Evolutionary conservation across 2,113 vertebrate species (phyloP).

Genomic region (Glareola pratincola): DNA sequence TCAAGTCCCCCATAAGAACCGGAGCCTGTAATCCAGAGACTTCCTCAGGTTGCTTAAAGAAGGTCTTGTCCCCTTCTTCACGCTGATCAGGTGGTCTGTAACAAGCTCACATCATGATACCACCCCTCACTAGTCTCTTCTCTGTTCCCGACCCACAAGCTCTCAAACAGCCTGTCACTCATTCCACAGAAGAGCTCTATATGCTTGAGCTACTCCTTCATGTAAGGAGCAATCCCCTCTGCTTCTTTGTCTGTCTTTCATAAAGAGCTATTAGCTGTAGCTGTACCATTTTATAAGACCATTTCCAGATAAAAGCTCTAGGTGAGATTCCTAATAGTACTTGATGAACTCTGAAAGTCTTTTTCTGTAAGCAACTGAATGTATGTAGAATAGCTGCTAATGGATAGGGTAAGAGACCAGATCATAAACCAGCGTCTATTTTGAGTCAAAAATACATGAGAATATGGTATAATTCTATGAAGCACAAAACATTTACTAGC

Average conservation of each 20-base stretch:
- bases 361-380: not conserved
- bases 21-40: not conserved
- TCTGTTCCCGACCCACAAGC: not conserved
- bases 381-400: not conserved
- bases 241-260: not conserved
- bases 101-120: not conserved
- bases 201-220: not conserved
- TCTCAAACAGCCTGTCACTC: not conserved
- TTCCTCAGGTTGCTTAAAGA: not conserved
- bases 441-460: not conserved
- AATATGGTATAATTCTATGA: not conserved
- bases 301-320: not conserved
- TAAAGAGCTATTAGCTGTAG: not conserved
- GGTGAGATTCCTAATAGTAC: not conserved
- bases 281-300: not conserved
- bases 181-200: not conserved
- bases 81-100: not conserved
- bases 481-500: not conserved
- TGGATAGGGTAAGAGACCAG: not conserved
- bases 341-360: not conserved
- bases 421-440: not conserved
- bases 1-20: not conserved
- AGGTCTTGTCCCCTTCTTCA: not conserved
- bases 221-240: not conserved
- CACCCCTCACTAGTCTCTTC: not conserved